Evolutionary conservation across 2,113 vertebrate genomes (phyloP).

Genomic region (Hylia prasina): DNA sequence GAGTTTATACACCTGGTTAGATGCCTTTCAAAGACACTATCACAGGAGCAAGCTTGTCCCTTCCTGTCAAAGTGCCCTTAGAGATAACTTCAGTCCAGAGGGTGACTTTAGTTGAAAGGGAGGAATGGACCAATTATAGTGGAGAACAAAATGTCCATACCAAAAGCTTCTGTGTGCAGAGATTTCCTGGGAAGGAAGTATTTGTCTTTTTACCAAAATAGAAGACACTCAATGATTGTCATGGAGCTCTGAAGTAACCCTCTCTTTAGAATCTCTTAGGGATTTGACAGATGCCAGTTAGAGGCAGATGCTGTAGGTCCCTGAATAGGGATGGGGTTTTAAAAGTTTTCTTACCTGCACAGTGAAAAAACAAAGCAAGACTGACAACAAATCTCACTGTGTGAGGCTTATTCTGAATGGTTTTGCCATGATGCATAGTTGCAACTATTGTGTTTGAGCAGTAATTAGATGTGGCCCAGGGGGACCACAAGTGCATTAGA

Average conservation of each 20-base stretch:
- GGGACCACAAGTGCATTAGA: conserved; percentile 62
- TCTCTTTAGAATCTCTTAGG: neutral
- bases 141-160: neutral
- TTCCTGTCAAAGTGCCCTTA: neutral
- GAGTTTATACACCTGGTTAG: neutral
- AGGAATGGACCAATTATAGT: neutral
- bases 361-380: neutral
- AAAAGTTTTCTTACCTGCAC: conserved; percentile 21
- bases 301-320: neutral
- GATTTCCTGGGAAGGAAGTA: neutral
- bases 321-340: neutral
- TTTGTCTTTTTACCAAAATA: neutral
- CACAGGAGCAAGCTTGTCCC: neutral
- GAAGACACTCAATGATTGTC: neutral
- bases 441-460: conserved; percentile 57
- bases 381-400: conserved; percentile 37
- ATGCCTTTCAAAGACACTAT: neutral
- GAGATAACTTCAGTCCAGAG: neutral
- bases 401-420: conserved; percentile 36
- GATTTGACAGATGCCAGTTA: neutral
- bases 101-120: neutral
- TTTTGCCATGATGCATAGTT: conserved; percentile 61
- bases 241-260: neutral
- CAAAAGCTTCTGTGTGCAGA: neutral
- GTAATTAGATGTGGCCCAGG: conserved; percentile 62